Evolutionary conservation across 2,888 invertebrate species (phyloP).

Genomic region (Acleris literana): DNA sequence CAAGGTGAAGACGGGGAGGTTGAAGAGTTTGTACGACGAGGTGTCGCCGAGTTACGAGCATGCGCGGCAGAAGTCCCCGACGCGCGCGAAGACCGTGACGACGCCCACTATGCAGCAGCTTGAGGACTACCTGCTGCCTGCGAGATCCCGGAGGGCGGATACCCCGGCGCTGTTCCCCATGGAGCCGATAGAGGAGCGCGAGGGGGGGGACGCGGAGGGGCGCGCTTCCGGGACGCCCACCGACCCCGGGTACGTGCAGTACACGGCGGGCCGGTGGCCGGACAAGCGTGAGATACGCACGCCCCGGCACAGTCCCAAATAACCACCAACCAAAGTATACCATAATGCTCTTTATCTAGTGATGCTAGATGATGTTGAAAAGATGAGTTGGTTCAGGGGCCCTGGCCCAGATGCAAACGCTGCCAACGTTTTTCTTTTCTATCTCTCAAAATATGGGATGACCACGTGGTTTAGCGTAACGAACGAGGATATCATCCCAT

Average conservation of each 20-base stretch:
- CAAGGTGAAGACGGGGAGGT: constrained; percentile 70
- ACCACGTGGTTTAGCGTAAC: too few relatives aligned
- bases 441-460: too few relatives aligned
- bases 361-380: constrained; percentile 6
- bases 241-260: constrained; percentile 89
- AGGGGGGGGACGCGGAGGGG: constrained; percentile 58
- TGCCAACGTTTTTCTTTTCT: too few relatives aligned
- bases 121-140: constrained; percentile 74
- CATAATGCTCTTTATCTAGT: constrained; percentile 13
- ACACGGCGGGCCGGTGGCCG: constrained; percentile 88
- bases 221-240: constrained; percentile 86
- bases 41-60: constrained; percentile 67
- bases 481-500: too few relatives aligned
- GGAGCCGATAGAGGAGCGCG: constrained; percentile 77
- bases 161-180: constrained; percentile 79
- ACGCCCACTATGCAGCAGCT: constrained; percentile 77
- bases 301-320: constrained; percentile 82
- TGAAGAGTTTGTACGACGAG: constrained; percentile 69
- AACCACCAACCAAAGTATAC: constrained; percentile 40
- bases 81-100: constrained; percentile 66
- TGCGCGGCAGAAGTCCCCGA: constrained; percentile 64
- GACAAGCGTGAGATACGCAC: constrained; percentile 81
- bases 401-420: too few relatives aligned
- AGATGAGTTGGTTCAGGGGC: neutral
- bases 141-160: constrained; percentile 63